Evolutionary conservation across 2,888 invertebrate species (phyloP).

Genomic region (Diloba caeruleocephala): DNA sequence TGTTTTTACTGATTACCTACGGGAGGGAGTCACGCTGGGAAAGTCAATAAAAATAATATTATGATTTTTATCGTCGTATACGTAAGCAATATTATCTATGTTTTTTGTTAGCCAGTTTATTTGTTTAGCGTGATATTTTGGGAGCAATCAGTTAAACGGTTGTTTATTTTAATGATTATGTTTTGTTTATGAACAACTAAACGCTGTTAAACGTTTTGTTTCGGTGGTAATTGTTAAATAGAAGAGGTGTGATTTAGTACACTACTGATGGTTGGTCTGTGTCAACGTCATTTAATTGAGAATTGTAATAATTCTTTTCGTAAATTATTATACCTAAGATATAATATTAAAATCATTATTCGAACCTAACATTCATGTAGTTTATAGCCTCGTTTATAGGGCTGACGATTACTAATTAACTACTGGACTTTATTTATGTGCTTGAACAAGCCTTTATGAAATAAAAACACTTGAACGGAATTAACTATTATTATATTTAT

Average conservation of each 20-base stretch:
- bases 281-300: too few species aligned
- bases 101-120: slow-evolving; percentile 49
- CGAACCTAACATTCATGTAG: too few species aligned
- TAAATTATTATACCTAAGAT: too few species aligned
- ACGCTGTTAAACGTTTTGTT: slow-evolving; percentile 24
- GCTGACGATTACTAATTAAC: too few species aligned
- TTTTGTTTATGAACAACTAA: slow-evolving; percentile 46
- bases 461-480: too few species aligned
- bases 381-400: too few species aligned
- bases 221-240: slow-evolving; percentile 9
- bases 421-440: too few species aligned
- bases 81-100: slow-evolving; percentile 48
- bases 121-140: slow-evolving; percentile 46
- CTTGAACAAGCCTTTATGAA: too few species aligned
- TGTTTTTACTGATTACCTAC: slow-evolving; percentile 53
- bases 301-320: too few species aligned
- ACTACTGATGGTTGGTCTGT: neutral
- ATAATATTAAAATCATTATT: too few species aligned
- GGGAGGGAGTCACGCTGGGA: slow-evolving; percentile 46
- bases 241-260: slow-evolving; percentile 6
- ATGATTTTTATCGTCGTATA: slow-evolving; percentile 50
- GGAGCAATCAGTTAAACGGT: slow-evolving; percentile 42
- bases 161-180: slow-evolving; percentile 46
- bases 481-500: too few species aligned
- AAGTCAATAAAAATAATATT: slow-evolving; percentile 63